These are phyloP conservation scores for Apotomis capreana DNA, from an alignment of 2,888 invertebrate genomes.

Conservation along the genomic window DNA sequence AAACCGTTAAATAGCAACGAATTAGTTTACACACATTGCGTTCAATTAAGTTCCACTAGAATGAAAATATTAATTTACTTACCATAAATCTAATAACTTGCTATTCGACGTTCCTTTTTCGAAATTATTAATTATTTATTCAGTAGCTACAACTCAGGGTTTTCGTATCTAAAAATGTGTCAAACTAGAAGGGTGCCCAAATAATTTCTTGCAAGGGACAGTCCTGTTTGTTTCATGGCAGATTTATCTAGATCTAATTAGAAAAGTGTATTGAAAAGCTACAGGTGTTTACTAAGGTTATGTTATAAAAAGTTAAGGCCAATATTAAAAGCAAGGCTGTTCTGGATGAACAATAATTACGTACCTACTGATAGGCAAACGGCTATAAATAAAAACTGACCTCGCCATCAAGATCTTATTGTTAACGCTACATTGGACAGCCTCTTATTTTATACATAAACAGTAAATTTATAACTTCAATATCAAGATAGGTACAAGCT, in stretches of 20 bases:
- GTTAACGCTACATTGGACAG: constrained; percentile 56
- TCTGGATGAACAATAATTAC: constrained; percentile 65
- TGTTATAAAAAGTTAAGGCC: constrained; percentile 63
- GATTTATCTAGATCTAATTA: constrained; percentile 13
- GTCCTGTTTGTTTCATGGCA: background rate
- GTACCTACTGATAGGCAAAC: constrained; percentile 56
- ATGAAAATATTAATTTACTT: background rate
- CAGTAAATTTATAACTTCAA: constrained; percentile 6
- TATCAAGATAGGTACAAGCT: background rate
- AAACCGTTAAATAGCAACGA: constrained; percentile 2
- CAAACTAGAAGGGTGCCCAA: constrained; percentile 26
- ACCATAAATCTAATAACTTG: background rate
- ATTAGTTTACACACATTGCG: background rate
- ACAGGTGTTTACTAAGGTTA: constrained; percentile 38
- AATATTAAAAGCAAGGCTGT: constrained; percentile 68
- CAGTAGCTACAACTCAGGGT: background rate
- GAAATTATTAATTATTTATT: background rate
- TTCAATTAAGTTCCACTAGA: too few relatives aligned
- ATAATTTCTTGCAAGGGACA: constrained; percentile 5
- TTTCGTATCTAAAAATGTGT: too few relatives aligned
- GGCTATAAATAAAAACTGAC: constrained; percentile 71
- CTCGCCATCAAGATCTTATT: constrained; percentile 65
- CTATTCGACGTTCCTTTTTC: background rate
- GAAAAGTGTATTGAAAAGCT: constrained; percentile 20
- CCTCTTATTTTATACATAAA: constrained; percentile 46